Percentiles rank a stretch among this genome's conserved stretches.
These are phyloP conservation scores for Phrynocephalus guinanensis DNA, from an alignment of 2,797 vertebrate genomes.

Conservation along the genomic window DNA sequence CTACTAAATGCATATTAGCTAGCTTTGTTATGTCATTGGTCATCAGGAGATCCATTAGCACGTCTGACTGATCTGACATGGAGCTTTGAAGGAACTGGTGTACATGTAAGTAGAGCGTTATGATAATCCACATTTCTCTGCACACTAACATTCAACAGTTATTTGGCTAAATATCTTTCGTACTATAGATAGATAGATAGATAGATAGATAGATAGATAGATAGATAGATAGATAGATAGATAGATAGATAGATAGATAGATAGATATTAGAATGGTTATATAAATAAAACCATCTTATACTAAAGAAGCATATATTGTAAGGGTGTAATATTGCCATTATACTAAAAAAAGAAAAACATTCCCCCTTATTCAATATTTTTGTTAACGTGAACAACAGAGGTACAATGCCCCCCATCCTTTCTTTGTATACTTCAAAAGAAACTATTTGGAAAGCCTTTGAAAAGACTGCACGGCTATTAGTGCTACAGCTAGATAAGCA, in stretches of 20 bases:
- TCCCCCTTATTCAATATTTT: background rate
- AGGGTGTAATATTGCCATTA: constrained; percentile 34
- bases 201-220: too few relatives aligned
- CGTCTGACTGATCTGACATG: too few relatives aligned
- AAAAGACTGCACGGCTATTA: constrained; percentile 35
- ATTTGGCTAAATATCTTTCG: background rate
- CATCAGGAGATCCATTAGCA: too few relatives aligned
- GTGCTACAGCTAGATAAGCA: constrained; percentile 38
- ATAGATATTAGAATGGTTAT: too few relatives aligned
- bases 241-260: too few relatives aligned
- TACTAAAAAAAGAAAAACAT: constrained; percentile 10
- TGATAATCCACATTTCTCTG: too few relatives aligned
- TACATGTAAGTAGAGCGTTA: too few relatives aligned
- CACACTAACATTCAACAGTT: background rate
- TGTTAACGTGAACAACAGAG: constrained; percentile 20
- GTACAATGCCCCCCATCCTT: constrained; percentile 28
- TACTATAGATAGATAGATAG: too few relatives aligned
- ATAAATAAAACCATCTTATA: background rate
- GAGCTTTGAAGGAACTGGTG: too few relatives aligned
- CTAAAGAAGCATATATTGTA: background rate
- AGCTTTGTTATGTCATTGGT: too few relatives aligned
- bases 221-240: too few relatives aligned
- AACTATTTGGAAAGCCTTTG: constrained; percentile 13
- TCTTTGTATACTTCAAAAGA: constrained; percentile 21
- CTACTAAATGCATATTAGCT: too few relatives aligned